These are phyloP conservation scores for Lithobates sylvaticus DNA, from an alignment of 2,797 vertebrate species.

Conservation along the genomic window DNA sequence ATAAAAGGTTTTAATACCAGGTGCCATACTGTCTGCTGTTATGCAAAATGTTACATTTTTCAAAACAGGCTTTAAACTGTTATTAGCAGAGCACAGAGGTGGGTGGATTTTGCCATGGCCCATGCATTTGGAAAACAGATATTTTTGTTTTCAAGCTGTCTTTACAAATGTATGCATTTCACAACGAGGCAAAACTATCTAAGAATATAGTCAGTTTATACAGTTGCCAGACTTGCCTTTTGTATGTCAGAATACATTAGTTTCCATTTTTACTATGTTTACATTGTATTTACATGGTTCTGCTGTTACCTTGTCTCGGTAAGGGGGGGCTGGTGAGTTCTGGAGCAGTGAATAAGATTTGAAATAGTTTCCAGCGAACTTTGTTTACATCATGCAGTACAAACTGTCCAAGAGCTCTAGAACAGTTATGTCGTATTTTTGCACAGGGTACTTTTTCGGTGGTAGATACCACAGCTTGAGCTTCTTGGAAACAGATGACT, in stretches of 20 bases:
- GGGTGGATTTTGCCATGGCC: too few species aligned
- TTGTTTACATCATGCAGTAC: constrained; percentile 22
- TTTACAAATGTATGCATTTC: too few species aligned
- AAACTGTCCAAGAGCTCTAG: neutral
- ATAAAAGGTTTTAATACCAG: too few species aligned
- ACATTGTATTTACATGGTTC: neutral
- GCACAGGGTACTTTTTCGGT: neutral
- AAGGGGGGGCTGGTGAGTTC: neutral
- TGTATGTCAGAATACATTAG: neutral
- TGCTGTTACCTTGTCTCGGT: neutral
- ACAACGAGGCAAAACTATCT: too few species aligned
- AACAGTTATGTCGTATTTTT: neutral
- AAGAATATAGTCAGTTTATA: too few species aligned
- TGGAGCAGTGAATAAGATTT: too few species aligned
- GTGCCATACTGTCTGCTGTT: too few species aligned
- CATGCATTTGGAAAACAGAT: too few species aligned
- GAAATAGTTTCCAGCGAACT: constrained; percentile 18
- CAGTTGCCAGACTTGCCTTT: neutral
- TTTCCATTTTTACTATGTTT: neutral
- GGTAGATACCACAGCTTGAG: neutral
- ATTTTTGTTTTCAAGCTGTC: too few species aligned
- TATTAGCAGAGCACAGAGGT: too few species aligned
- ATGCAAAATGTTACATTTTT: too few species aligned
- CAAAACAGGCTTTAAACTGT: too few species aligned
- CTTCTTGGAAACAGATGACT: neutral